A percentile compares a stretch with the other conserved stretches of the same genome.
Conservation (phyloP, 2,113 vertebrate genomes). For the Theropithecus gelada region DNA sequence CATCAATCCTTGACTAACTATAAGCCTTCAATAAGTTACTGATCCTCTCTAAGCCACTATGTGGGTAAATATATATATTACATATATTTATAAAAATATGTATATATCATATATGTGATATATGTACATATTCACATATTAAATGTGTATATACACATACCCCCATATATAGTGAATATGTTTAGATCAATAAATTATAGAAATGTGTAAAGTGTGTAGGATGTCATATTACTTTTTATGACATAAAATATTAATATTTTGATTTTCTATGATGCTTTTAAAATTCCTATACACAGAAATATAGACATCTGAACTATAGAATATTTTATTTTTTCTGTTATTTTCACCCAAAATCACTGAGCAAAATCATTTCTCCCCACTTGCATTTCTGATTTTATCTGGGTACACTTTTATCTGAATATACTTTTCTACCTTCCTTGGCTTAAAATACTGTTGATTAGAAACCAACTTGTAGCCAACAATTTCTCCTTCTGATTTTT, state of each 20-base stretch:
- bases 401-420: not conserved
- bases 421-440: not conserved
- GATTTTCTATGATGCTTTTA: not conserved
- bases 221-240: not conserved
- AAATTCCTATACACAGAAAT: not conserved
- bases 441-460: not conserved
- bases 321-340: not conserved
- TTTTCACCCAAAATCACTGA: not conserved
- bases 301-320: not conserved
- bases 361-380: not conserved
- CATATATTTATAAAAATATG: no score
- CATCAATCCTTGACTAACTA: not conserved
- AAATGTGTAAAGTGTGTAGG: not conserved
- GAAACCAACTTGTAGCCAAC: not conserved
- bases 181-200: not conserved
- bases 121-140: no score
- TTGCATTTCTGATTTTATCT: not conserved
- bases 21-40: not conserved
- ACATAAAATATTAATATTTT: not conserved
- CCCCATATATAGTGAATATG: no score
- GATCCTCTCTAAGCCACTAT: not conserved
- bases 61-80: not conserved
- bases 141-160: no score
- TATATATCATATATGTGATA: not conserved
- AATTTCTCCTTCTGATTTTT: not conserved